Evolutionary conservation across 2,888 invertebrate genomes (phyloP), one percentile per base, ranked within the genome.

Genomic region (Spodoptera littoralis): DNA sequence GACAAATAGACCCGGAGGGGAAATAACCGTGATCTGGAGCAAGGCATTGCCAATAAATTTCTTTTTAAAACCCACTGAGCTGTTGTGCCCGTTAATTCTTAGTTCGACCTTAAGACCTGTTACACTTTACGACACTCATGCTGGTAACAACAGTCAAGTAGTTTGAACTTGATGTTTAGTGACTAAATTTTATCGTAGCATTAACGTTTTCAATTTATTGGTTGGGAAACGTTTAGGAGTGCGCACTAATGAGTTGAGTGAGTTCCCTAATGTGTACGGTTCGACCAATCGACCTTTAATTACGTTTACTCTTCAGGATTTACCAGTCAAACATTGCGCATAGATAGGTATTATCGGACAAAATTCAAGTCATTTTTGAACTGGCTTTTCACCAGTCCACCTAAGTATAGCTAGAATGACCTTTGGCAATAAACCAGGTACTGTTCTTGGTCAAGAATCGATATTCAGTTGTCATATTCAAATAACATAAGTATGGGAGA

Each of bases 1-100:
- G 93, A 92, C 87, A 92, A 92, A 92, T 92, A 86, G 90, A 86
- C 77, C 67, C 76, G 70, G 46, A 65, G 78, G 61, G 58, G 61
- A 70, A 70, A 70, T 72, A 70, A 69, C 69, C 55, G 71, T 72
- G 79, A 77, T 80, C 72, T 56, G 53, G 70, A 63, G 53, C 65
- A 71, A 70, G 58, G 52, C 64, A 73, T 55, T 64, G 64, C 73
- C 79, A 81, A 81, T 85, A 85, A 81, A 86, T 84, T 77, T 61
- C 65, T 76, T 85, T 76, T 84, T 82, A 73, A 81, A 83, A 79
- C 66, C 76, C 60, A 66, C 75, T 66, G 71, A 66, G 51, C 73
- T 52, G 22, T 57, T 59, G 60, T 41, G 22, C 41, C 68, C 63
- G 58, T 72, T 72, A 68, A 77, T 65, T 74, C 55, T 67, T 65